Conservation (phyloP, 2,797 vertebrate genomes). For the Phataginus tricuspis region DNA sequence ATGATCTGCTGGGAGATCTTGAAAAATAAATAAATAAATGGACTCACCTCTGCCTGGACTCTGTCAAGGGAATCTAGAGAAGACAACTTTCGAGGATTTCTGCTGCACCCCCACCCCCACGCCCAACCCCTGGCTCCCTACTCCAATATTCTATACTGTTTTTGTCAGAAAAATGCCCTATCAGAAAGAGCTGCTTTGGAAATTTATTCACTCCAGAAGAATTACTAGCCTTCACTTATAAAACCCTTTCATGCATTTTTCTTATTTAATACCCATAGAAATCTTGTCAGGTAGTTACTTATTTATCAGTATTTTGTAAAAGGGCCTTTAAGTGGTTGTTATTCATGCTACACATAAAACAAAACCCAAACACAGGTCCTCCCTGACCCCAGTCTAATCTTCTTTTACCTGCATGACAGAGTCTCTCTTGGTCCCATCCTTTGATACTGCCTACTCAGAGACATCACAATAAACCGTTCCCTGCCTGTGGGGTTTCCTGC, state of each 20-base stretch:
- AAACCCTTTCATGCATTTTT: neutral
- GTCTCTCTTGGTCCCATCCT: neutral
- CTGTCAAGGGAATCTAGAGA: neutral
- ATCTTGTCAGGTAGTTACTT: neutral
- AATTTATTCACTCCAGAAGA: neutral
- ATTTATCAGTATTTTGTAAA: neutral
- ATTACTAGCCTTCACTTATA: neutral
- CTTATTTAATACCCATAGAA: neutral
- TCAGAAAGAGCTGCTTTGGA: neutral
- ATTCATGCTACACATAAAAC: neutral
- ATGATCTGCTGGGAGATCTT: neutral
- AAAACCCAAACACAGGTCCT: neutral
- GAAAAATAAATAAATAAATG: neutral
- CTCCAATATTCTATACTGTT: neutral
- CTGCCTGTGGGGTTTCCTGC: slow-evolving; percentile 66
- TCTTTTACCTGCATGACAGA: neutral
- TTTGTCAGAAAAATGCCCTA: neutral
- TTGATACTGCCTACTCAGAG: neutral
- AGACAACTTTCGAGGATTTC: neutral
- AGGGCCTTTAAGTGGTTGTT: neutral
- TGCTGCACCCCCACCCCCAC: too few relatives aligned
- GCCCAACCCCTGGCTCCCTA: neutral
- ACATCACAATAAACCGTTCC: neutral
- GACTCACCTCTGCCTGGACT: neutral
- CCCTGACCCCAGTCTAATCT: neutral